A percentile compares a stretch with the other conserved stretches of the same genome.
These are phyloP conservation scores for Tretioscincus oriximinensis DNA, from an alignment of 2,113 vertebrate genomes.

Conservation along the genomic window DNA sequence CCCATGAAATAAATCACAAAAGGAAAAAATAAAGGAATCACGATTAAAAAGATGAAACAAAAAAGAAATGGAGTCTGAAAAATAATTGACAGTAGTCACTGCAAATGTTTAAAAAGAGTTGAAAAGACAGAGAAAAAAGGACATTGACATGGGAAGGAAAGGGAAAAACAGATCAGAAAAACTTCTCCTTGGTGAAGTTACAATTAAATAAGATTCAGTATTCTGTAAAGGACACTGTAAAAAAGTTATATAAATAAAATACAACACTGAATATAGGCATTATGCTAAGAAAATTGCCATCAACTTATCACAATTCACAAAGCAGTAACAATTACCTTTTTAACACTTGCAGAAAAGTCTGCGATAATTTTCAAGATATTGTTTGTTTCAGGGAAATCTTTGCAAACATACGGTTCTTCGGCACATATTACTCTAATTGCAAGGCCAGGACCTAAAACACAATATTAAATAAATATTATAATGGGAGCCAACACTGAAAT, in stretches of 20 bases:
- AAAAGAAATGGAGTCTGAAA: neutral
- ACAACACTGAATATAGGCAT: neutral
- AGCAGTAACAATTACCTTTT: conserved; percentile 81
- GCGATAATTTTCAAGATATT: conserved; percentile 98
- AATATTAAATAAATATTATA: neutral
- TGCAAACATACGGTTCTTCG: conserved; percentile 96
- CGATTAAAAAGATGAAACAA: neutral
- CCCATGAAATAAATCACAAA: neutral
- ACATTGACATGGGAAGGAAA: neutral
- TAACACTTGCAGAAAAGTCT: conserved; percentile 97
- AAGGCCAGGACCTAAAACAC: conserved; percentile 87
- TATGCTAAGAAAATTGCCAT: neutral
- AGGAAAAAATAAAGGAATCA: neutral
- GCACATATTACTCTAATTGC: conserved; percentile 98
- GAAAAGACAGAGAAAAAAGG: neutral
- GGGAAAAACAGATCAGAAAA: too few relatives aligned
- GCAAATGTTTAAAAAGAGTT: too few relatives aligned
- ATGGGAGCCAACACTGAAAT: neutral
- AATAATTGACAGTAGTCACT: neutral
- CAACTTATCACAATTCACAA: rapidly evolving
- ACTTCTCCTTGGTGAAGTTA: neutral
- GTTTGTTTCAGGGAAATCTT: conserved; percentile 98
- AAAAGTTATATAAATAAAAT: neutral
- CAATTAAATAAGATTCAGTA: neutral
- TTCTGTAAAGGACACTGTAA: neutral